These are phyloP conservation scores for Gymnocypris eckloni DNA, from an alignment of 2,797 vertebrate species.

Conservation along the genomic window DNA sequence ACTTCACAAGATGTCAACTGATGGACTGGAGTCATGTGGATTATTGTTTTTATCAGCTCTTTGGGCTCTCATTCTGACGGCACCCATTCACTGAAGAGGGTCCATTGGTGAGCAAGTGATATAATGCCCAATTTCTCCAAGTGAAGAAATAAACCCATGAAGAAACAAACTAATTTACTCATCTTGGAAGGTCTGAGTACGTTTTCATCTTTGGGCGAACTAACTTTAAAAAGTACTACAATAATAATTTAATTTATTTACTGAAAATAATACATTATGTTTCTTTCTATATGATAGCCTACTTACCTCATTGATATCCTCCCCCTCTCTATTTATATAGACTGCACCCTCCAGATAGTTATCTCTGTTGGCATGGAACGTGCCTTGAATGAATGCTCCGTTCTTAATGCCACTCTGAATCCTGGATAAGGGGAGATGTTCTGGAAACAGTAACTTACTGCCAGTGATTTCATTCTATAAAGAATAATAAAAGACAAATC, in stretches of 20 bases:
- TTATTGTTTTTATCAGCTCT: not conserved
- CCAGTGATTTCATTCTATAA: conserved; percentile 87
- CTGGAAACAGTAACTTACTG: conserved; percentile 89
- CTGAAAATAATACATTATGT: not conserved
- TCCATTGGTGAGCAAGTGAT: not conserved
- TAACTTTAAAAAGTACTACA: not conserved
- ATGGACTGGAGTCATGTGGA: not conserved
- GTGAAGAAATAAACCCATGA: not conserved
- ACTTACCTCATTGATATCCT: conserved; percentile 87
- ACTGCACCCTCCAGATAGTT: conserved; percentile 97
- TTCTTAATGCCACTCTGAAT: conserved; percentile 94
- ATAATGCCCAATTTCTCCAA: not conserved
- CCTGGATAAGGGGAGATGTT: conserved; percentile 92
- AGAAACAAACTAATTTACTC: not conserved
- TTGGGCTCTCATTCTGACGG: not conserved
- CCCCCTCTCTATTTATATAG: conserved; percentile 88
- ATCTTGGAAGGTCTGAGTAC: not conserved
- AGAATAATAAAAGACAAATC: conserved; percentile 10
- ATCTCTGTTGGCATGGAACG: conserved; percentile 91
- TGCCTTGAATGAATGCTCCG: conserved; percentile 89
- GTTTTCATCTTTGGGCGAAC: not conserved
- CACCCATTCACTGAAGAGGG: not conserved
- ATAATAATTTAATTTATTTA: not conserved
- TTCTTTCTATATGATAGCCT: not conserved
- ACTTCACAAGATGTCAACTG: not conserved